A percentile compares a stretch with the other conserved stretches of the same genome.
phyloP scores from a whole-genome alignment of 2,888 invertebrate genomes.

The Drepana falcataria region DNA sequence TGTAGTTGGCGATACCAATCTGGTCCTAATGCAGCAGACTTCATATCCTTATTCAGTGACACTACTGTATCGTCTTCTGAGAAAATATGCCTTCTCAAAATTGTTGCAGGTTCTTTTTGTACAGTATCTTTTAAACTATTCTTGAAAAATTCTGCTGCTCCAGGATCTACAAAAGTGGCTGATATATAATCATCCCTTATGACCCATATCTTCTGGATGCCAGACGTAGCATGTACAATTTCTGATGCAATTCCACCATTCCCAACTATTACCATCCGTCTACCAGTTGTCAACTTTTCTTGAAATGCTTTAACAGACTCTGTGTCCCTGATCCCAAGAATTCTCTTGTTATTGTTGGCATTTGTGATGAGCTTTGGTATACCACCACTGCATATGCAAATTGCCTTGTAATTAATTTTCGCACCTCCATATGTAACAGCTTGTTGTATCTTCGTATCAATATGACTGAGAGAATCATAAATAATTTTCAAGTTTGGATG shows the following conservation, averaged over 20 bases:
- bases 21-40: slow-evolving; percentile 96
- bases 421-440: slow-evolving; percentile 76
- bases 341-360: slow-evolving; percentile 77
- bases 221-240: slow-evolving; percentile 91
- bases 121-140: slow-evolving; percentile 43
- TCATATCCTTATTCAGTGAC: slow-evolving; percentile 61
- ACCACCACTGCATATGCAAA: slow-evolving; percentile 96
- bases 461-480: slow-evolving; percentile 80
- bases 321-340: slow-evolving; percentile 95
- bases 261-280: slow-evolving; percentile 90
- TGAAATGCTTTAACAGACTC: slow-evolving; percentile 93
- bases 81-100: slow-evolving; percentile 83
- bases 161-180: slow-evolving; percentile 96
- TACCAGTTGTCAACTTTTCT: slow-evolving; percentile 81
- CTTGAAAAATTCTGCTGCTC: slow-evolving; percentile 96
- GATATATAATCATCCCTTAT: slow-evolving; percentile 95
- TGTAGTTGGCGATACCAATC: slow-evolving; percentile 92
- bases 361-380: slow-evolving; percentile 86
- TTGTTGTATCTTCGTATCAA: slow-evolving; percentile 75
- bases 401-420: slow-evolving; percentile 83
- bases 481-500: slow-evolving; percentile 84
- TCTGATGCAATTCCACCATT: slow-evolving; percentile 99
- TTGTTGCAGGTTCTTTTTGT: slow-evolving; percentile 31
- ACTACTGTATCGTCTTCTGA: slow-evolving; percentile 72
- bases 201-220: slow-evolving; percentile 94